These are phyloP conservation scores for Neoascia interrupta DNA, from an alignment of 2,888 invertebrate species.

Conservation along the genomic window DNA sequence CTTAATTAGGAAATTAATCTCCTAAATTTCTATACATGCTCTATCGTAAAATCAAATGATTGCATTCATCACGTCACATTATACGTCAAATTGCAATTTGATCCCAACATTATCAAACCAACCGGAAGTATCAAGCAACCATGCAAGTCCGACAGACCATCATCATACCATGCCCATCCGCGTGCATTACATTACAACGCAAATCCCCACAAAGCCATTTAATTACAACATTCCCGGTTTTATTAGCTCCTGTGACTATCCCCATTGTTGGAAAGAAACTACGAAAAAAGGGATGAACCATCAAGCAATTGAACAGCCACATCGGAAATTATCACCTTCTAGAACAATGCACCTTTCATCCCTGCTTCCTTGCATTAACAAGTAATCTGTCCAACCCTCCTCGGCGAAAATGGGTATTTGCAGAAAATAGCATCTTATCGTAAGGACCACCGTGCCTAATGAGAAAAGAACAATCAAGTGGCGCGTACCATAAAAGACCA, in stretches of 20 bases:
- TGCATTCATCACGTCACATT: slow-evolving; percentile 59
- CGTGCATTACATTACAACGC: slow-evolving; percentile 56
- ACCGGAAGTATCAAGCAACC: slow-evolving; percentile 57
- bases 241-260: slow-evolving; percentile 55
- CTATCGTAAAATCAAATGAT: slow-evolving; percentile 50
- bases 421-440: slow-evolving; percentile 63
- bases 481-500: slow-evolving; percentile 48
- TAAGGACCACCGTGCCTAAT: slow-evolving; percentile 66
- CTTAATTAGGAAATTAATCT: slow-evolving; percentile 68
- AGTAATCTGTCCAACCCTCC: slow-evolving; percentile 67
- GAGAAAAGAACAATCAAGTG: slow-evolving; percentile 69
- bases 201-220: slow-evolving; percentile 68
- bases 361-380: slow-evolving; percentile 47
- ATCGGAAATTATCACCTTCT: slow-evolving; percentile 69
- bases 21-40: slow-evolving; percentile 14
- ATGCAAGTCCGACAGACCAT: background rate
- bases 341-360: slow-evolving; percentile 64
- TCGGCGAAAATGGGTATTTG: slow-evolving; percentile 41
- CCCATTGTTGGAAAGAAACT: slow-evolving; percentile 34
- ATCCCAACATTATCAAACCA: slow-evolving; percentile 54
- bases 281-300: slow-evolving; percentile 58
- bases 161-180: slow-evolving; percentile 1
- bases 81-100: slow-evolving; percentile 66
- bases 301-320: slow-evolving; percentile 69
- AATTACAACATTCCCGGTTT: slow-evolving; percentile 68